Percentiles rank a stretch among this genome's conserved stretches.
phyloP scores from a whole-genome alignment of 2,113 vertebrate species.

The Vanacampus margaritifer region DNA sequence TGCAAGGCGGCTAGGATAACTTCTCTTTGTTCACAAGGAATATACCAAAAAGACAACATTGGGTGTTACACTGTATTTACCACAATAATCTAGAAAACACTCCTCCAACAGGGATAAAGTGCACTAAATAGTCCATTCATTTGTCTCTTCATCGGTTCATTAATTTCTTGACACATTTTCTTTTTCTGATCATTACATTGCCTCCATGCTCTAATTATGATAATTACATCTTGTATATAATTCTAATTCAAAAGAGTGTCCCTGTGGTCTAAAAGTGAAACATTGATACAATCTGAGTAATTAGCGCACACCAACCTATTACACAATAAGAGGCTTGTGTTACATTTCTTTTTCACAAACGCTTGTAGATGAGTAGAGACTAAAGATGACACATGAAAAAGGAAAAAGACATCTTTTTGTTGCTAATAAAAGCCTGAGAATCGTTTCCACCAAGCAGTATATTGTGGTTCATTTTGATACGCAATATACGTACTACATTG shows the following conservation, averaged over 20 bases:
- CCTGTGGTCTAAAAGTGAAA: slow-evolving; percentile 69
- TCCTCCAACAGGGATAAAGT: neutral
- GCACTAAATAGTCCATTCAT: neutral
- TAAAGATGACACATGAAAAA: slow-evolving; percentile 15
- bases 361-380: slow-evolving; percentile 47
- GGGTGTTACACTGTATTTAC: neutral
- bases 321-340: slow-evolving; percentile 65
- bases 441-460: neutral
- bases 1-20: too few relatives aligned
- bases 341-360: slow-evolving; percentile 77
- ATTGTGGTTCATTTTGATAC: neutral
- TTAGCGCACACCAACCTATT: slow-evolving; percentile 70
- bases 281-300: slow-evolving; percentile 77
- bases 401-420: neutral
- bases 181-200: neutral
- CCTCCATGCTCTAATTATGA: neutral
- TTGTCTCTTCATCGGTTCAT: neutral
- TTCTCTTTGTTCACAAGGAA: too few relatives aligned
- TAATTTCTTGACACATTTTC: neutral
- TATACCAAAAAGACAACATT: neutral
- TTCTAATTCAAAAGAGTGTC: slow-evolving; percentile 59
- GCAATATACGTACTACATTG: neutral
- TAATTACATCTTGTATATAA: neutral
- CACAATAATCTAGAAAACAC: neutral
- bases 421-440: neutral